Percentiles rank a stretch among this genome's conserved stretches.
phyloP scores from a whole-genome alignment of 2,113 vertebrate genomes.

The Phyllopteryx taeniolatus region DNA sequence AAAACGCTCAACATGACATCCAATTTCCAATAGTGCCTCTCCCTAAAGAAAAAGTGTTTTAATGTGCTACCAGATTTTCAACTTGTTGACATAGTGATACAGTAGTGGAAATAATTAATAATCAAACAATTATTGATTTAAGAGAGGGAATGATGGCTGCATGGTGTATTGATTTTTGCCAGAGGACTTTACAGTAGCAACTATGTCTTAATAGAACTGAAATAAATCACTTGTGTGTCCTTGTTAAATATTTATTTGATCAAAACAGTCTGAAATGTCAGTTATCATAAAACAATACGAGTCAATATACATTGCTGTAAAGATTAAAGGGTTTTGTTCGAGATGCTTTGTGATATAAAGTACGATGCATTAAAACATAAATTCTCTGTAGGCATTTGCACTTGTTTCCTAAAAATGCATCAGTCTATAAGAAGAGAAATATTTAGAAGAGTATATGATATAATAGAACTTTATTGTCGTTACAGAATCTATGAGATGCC shows the following conservation, averaged over 20 bases:
- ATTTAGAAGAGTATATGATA: no score
- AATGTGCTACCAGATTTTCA: constrained; percentile 34
- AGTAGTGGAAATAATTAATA: background rate
- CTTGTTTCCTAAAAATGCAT: no score
- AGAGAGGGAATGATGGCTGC: background rate
- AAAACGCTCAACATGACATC: constrained; percentile 31
- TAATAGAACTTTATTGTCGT: no score
- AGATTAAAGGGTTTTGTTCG: no score
- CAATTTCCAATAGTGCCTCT: constrained; percentile 1
- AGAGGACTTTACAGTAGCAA: background rate
- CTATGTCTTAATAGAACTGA: background rate
- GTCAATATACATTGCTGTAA: no score
- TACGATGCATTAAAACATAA: no score
- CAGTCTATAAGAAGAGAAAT: no score
- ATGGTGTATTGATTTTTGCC: background rate
- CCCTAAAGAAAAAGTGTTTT: background rate
- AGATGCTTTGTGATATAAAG: no score
- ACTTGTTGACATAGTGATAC: background rate
- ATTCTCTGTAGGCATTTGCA: no score
- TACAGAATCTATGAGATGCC: no score
- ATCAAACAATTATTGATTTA: background rate
- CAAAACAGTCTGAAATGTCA: background rate
- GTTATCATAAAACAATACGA: background rate
- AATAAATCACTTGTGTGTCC: background rate
- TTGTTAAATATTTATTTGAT: background rate